A percentile compares a stretch with the other conserved stretches of the same genome.
phyloP scores from a whole-genome alignment of 2,888 invertebrate species.

The Phasia obesa region DNA sequence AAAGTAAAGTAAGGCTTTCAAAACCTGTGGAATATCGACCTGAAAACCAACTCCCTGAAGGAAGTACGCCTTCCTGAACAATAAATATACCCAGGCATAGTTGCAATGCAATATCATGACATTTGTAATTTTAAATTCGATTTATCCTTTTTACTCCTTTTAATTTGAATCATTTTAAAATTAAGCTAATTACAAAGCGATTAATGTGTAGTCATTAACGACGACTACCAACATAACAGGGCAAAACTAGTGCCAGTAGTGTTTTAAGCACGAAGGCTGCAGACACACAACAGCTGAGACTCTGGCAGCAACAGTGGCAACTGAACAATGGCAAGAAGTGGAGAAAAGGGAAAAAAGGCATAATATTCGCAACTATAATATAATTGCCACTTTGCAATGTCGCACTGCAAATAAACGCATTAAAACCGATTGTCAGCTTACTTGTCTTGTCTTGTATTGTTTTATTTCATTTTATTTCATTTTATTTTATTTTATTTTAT shows the following conservation, averaged over 20 bases:
- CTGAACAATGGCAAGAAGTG: conserved; percentile 20
- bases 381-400: conserved; percentile 29
- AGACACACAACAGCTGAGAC: background rate
- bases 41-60: too few species aligned
- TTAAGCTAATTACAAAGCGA: conserved; percentile 39
- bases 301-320: background rate
- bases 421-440: conserved; percentile 33
- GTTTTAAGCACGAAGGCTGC: background rate
- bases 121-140: too few species aligned
- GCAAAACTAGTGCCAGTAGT: conserved; percentile 13
- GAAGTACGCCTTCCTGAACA: too few species aligned
- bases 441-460: conserved; percentile 2
- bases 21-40: too few species aligned
- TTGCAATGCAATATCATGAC: too few species aligned
- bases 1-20: too few species aligned
- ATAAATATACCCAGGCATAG: too few species aligned
- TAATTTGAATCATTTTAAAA: background rate
- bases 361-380: conserved; percentile 3
- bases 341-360: background rate
- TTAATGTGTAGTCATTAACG: conserved; percentile 25
- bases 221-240: conserved; percentile 1
- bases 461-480: too few species aligned
- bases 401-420: conserved; percentile 27
- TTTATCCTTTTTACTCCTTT: background rate
- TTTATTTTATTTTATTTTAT: too few species aligned